Percentiles rank a stretch among this genome's conserved stretches.
phyloP scores from a whole-genome alignment of 2,113 vertebrate genomes.

The Rhea pennata region DNA sequence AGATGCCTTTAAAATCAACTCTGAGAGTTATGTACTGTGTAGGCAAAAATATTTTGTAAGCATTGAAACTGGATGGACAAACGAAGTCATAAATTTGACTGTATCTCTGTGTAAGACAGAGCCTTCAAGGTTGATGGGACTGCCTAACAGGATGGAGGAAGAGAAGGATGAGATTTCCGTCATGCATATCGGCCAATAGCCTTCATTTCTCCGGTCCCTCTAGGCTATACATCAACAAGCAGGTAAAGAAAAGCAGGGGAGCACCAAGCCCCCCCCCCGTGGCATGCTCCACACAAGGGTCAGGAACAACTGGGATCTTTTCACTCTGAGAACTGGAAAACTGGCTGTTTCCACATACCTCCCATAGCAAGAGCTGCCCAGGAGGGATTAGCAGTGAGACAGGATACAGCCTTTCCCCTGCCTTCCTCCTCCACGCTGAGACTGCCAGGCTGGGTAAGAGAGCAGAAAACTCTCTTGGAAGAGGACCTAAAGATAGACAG shows the following conservation, averaged over 20 bases:
- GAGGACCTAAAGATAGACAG: background rate
- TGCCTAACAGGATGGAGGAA: constrained; percentile 10
- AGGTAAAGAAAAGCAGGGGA: background rate
- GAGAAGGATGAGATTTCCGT: background rate
- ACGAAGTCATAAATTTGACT: background rate
- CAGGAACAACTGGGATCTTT: background rate
- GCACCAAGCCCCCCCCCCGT: background rate
- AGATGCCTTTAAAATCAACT: background rate
- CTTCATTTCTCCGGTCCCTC: background rate
- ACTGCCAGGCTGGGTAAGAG: constrained; percentile 3
- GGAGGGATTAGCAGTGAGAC: background rate
- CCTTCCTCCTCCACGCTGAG: constrained; percentile 35
- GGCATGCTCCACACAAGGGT: background rate
- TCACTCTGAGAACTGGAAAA: background rate
- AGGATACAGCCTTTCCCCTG: constrained; percentile 22
- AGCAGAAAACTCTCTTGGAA: constrained; percentile 13
- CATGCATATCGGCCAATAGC: background rate
- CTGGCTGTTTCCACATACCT: background rate
- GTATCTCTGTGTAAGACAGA: background rate
- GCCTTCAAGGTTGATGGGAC: background rate
- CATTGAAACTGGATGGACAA: background rate
- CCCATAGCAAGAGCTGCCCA: constrained; percentile 11
- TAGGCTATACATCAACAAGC: background rate
- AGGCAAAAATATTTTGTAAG: constrained; percentile 6
- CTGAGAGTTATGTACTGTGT: background rate